These are phyloP conservation scores for Ceratina japonica DNA, from an alignment of 1,140 invertebrate species.

Conservation along the genomic window DNA sequence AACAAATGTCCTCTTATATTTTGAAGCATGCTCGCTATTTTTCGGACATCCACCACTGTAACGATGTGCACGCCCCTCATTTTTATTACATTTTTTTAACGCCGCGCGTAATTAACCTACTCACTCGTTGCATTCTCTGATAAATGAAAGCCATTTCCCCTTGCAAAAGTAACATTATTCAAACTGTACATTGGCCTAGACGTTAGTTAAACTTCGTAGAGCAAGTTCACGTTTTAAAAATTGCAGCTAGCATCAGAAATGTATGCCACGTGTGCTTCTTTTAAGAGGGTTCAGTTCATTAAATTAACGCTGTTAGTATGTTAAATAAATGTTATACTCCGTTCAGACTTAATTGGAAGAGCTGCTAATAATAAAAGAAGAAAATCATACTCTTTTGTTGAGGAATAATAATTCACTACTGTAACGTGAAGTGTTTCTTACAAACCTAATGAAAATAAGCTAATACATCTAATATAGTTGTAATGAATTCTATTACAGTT, in stretches of 20 bases:
- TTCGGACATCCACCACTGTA: too few species aligned
- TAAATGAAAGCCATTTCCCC: conserved; percentile 23
- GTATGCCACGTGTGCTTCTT: not conserved
- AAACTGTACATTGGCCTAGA: conserved; percentile 7
- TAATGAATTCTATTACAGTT: not conserved
- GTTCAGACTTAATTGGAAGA: too few species aligned
- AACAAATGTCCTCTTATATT: too few species aligned
- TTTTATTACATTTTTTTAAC: conserved; percentile 12
- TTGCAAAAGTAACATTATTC: conserved; percentile 26
- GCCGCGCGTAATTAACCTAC: conserved; percentile 25
- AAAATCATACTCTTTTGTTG: too few species aligned
- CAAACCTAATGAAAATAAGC: too few species aligned
- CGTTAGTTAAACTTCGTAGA: not conserved
- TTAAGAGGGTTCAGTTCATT: not conserved
- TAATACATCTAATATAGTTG: too few species aligned
- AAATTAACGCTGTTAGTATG: not conserved
- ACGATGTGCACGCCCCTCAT: not conserved
- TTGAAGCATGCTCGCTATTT: too few species aligned
- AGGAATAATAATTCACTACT: too few species aligned
- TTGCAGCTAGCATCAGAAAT: not conserved
- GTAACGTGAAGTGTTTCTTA: too few species aligned
- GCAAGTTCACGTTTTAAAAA: conserved; percentile 4
- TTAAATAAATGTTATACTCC: not conserved
- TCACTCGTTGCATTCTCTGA: conserved; percentile 20
- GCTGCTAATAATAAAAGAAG: too few species aligned